Base-by-base conservation (phyloP, 2,888 invertebrate genomes). In the Chalcosyrphus nemorum region DNA sequence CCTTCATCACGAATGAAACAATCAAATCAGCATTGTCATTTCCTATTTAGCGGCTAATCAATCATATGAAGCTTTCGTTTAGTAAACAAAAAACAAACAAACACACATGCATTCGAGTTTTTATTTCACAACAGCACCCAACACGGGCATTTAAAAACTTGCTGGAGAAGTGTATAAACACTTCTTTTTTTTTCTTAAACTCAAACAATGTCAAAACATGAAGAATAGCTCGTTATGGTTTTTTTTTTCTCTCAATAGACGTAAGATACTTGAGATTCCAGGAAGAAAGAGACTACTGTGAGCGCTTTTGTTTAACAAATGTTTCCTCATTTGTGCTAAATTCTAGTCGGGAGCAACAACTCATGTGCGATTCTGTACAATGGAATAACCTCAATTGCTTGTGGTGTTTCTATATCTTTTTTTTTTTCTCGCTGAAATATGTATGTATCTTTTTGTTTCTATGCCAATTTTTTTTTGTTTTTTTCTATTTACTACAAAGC, bases 221-320 rank as follows among this genome's bases (percentile, higher is more conserved):
- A 13, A 24, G 17, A 54, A 7, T 19, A 43, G 11, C 43, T 45
- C 41, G 43, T 13, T 32, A 43, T 19, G 29, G 13, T 9, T 29
- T 52, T 24, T 13, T 21, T 9, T 29, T 52, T 24, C 19, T 13
- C 29, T 56, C 56, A 45, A 56, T 68, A 32, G 56, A 68, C 41
- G n/a, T 54, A 19, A 38, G 9, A 27, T 11, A 43, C 63, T 63
- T 74, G 43, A 27, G n/a, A 45, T 47, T 74, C 56, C 65, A 74
- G 74, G 74, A 74, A 65, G 63, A 35, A 65, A 65, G 52, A 71
- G 41, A 11, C 17, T 27, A 13, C 35, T 15, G 38, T 19, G 29
- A 59, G 59, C 71, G n/a, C n/a, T n/a, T 61, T 71, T 61, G 59
- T 59, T 71, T 50, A 9, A 21, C 38, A 35, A 71, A 61, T 59